Evolutionary conservation across 2,113 vertebrate genomes (phyloP).

Genomic region (Acrocephalus arundinaceus): DNA sequence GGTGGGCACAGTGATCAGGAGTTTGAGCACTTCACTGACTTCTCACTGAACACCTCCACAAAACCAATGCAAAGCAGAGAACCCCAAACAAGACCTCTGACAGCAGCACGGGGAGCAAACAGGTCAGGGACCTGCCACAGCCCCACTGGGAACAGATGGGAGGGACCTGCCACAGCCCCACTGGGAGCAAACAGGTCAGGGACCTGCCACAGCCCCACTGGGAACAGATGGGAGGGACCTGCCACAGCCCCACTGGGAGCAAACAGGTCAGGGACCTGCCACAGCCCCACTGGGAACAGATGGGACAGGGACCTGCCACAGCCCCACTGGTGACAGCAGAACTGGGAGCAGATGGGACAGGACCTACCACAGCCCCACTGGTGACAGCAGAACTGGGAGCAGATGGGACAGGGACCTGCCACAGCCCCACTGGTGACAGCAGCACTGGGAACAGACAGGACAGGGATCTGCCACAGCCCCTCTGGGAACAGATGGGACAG

Average conservation of each 20-base stretch:
- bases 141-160: not conserved
- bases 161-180: not conserved
- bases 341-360: not conserved
- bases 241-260: not conserved
- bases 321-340: not conserved
- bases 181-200: not conserved
- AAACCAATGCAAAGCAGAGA: not conserved
- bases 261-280: not conserved
- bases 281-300: not conserved
- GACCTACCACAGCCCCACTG: not conserved
- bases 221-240: not conserved
- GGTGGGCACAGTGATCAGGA: too few relatives aligned
- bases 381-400: too few relatives aligned
- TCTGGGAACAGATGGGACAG: not conserved
- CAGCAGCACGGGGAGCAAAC: not conserved
- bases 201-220: not conserved
- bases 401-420: not conserved
- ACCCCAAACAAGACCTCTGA: accelerated
- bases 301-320: not conserved
- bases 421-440: not conserved
- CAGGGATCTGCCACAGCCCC: too few relatives aligned
- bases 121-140: not conserved
- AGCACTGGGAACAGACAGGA: too few relatives aligned
- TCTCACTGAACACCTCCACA: not conserved
- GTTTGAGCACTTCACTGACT: not conserved